Evolutionary conservation across 2,888 invertebrate species (phyloP).

Genomic region (Poecilus cupreus): DNA sequence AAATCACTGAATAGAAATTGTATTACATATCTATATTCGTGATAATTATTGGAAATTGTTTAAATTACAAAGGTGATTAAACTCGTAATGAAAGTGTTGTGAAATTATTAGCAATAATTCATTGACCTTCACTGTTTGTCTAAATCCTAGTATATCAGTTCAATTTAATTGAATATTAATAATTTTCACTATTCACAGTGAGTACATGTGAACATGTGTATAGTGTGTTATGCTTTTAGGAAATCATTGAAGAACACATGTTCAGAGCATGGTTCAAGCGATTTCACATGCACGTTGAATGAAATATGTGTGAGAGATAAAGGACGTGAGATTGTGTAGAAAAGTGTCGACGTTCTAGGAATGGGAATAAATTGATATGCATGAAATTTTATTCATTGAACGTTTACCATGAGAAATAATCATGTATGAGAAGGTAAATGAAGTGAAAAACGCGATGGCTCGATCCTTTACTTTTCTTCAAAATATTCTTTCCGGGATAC

Average conservation of each 20-base stretch:
- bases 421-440: neutral
- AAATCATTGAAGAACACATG: neutral
- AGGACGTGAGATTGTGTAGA: slow-evolving; percentile 1
- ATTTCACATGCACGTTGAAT: neutral
- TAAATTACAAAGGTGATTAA: no score
- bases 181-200: no score
- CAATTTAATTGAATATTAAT: no score
- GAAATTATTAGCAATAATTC: no score
- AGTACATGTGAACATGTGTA: no score
- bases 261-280: neutral
- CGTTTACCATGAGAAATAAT: slow-evolving; percentile 4
- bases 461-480: neutral
- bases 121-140: no score
- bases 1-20: no score
- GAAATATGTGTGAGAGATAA: neutral
- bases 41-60: no score
- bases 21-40: no score
- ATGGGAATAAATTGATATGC: slow-evolving; percentile 13
- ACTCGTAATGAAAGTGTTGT: no score
- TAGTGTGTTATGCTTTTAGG: neutral
- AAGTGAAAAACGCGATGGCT: neutral
- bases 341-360: neutral
- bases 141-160: no score
- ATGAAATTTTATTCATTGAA: slow-evolving; percentile 11
- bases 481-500: neutral